Conservation (phyloP, 1,140 invertebrate species). For the Oppia nitens region DNA sequence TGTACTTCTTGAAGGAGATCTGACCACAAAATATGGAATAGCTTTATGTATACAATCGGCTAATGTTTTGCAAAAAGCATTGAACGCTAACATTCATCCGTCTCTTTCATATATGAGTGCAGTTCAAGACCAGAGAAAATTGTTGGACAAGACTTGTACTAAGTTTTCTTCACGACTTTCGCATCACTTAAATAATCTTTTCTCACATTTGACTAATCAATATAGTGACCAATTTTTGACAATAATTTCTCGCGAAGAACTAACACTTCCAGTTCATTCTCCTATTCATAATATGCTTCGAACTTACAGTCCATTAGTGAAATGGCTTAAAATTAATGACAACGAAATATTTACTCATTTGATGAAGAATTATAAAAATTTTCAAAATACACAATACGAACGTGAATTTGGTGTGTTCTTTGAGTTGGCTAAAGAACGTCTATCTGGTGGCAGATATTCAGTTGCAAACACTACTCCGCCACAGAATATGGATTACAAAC, state of each 20-base stretch:
- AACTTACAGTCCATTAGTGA: slow-evolving; percentile 72
- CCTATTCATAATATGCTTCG: slow-evolving; percentile 61
- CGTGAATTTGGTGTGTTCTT: slow-evolving; percentile 61
- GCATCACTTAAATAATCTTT: slow-evolving; percentile 76
- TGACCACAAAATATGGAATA: slow-evolving; percentile 51
- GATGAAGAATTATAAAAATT: slow-evolving; percentile 56
- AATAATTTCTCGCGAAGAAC: slow-evolving; percentile 36
- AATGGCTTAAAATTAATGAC: slow-evolving; percentile 72
- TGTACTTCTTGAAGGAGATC: slow-evolving; percentile 52
- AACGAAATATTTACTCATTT: slow-evolving; percentile 58
- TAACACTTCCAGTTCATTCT: slow-evolving; percentile 54
- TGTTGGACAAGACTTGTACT: slow-evolving; percentile 61
- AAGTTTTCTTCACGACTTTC: slow-evolving; percentile 65
- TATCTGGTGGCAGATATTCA: slow-evolving; percentile 4
- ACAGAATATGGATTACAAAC: slow-evolving; percentile 9
- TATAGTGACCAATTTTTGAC: slow-evolving; percentile 35
- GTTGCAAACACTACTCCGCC: background rate
- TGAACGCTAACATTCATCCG: slow-evolving; percentile 43
- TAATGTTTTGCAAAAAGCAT: slow-evolving; percentile 53
- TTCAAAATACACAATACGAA: slow-evolving; percentile 64
- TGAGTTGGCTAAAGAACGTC: slow-evolving; percentile 45
- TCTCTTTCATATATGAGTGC: slow-evolving; percentile 49
- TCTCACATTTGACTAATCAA: slow-evolving; percentile 71
- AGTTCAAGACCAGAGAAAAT: slow-evolving; percentile 69
- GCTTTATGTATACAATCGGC: slow-evolving; percentile 59